Base-by-base conservation (phyloP, 2,888 invertebrate species). In the Scrobipalpa atriplicella region DNA sequence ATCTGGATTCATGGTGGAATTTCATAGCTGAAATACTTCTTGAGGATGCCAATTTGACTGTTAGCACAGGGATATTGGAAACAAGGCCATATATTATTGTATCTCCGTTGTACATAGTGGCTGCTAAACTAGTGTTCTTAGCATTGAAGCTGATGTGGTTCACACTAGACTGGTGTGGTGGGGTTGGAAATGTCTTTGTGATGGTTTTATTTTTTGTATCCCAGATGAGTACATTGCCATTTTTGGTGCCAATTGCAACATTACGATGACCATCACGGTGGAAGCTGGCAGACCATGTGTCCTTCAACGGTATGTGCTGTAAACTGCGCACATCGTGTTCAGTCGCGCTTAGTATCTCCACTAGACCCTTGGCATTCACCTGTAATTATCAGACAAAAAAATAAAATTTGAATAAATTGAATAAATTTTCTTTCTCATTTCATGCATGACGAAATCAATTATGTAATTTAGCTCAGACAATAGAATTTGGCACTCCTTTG, bases 161-260 rank as follows among this genome's bases (percentile, higher is more conserved):
- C 0, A 93, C 89, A 64, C 82, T 76, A 5, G 87, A 87, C 52
- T 87, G 87, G 36, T 90, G 86, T 16, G 85, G 71, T 3, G 90
- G 87, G 9, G 83, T 81, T 0, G 92, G 88, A 73, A 93, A 92
- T 74, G 90, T 86, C 77, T 93, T 93, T 0, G 79, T 85, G n/a
- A 91, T 81, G 47, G 79, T n/a, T 85, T 92, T 93, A 61, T 82
- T 88, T 71, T 90, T 93, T 1, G 92, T 92, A 67, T 93, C 92
- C 93, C 93, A 93, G 72, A 93, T 89, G 78, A 91, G 79, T 1
- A 93, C 89, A 75, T 87, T 88, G 19, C 93, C 93, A 73, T 83
- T 90, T 74, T 81, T 86, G 0, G 90, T 90, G 8, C 93, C 93
- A 66, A 93, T 84, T 1, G 90, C 93, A 54, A 93, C 78, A 69